Evolutionary conservation across 2,797 vertebrate genomes (phyloP), one percentile per base, ranked within the genome.

Genomic region (Alcedo quadribrachys): DNA sequence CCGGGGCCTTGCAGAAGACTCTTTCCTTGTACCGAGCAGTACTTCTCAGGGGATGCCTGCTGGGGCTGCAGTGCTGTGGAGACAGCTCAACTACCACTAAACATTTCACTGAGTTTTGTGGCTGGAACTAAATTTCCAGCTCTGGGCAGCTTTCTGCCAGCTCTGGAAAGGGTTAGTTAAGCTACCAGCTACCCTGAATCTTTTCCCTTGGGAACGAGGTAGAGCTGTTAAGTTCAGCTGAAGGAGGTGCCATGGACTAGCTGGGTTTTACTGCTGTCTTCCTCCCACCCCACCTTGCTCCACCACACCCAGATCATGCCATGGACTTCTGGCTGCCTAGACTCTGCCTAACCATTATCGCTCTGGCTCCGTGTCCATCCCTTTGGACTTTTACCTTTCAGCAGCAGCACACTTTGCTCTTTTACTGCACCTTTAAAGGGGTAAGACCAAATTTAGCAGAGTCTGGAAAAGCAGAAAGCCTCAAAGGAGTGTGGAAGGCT

Each of bases 331-430:
- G 85, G 57, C 85, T 12, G 83, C 80, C 88, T 2, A 66, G 46
- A 0, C 45, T 27, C 70, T 62, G 55, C 58, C n/a, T 16, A 12
- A 25, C 75, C 55, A 3, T 87, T 90, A 89, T 90, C 50, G 40
- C 71, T 25, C 19, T 5, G 74, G 79, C 15, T 0, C 79, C 12
- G 46, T 2, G 42, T 74, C 86, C 82, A 6, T 77, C 85, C 89
- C 81, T n/a, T 30, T 55, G 96, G 94, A 96, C 96, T 97, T 96
- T 95, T 3, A 69, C 89, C 94, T 30, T 21, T 1, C 76, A 18
- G 27, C 20, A 43, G 37, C 32, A 1, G 33, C 85, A 79, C 9
- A 24, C 80, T 92, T 89, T 28, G 79, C 79, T 58, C 95, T 74
- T 46, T n/a, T 21, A 13, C 61, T 5, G 57, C 62, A 25, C 54